phyloP scores from a whole-genome alignment of 2,113 vertebrate species.

The Ptilorrhoa leucosticta region DNA sequence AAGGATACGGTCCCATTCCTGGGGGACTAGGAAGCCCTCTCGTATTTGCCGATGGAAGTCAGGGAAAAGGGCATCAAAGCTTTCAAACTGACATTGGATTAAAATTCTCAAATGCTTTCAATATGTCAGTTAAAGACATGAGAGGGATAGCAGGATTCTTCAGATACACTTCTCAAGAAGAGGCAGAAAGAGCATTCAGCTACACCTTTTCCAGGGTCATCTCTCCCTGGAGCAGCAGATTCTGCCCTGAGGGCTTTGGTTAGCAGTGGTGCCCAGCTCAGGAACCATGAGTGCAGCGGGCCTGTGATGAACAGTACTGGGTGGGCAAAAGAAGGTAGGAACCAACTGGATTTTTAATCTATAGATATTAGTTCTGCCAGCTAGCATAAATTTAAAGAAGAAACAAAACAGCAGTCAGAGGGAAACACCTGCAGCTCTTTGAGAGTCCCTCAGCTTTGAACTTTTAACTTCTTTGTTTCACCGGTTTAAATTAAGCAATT shows the following conservation, averaged over 20 bases:
- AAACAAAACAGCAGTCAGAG: background rate
- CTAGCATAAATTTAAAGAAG: background rate
- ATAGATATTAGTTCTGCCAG: background rate
- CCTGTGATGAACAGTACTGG: background rate
- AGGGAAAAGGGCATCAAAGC: background rate
- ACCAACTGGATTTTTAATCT: background rate
- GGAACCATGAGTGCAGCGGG: background rate
- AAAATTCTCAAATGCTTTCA: background rate
- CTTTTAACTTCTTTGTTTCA: background rate
- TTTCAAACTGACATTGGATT: background rate
- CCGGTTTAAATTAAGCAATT: background rate
- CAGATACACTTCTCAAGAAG: background rate
- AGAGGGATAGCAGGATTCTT: background rate
- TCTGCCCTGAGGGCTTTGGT: background rate
- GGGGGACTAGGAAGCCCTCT: background rate
- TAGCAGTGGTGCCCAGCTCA: background rate
- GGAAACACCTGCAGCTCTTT: slow-evolving; percentile 56
- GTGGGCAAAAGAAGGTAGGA: background rate
- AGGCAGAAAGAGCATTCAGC: background rate
- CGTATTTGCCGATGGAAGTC: background rate
- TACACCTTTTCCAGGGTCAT: background rate
- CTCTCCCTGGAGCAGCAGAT: background rate
- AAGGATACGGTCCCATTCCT: accelerated
- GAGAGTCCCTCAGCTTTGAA: background rate
- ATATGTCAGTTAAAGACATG: background rate